phyloP scores from a whole-genome alignment of 2,888 invertebrate species.

The Brachyptera risi region DNA sequence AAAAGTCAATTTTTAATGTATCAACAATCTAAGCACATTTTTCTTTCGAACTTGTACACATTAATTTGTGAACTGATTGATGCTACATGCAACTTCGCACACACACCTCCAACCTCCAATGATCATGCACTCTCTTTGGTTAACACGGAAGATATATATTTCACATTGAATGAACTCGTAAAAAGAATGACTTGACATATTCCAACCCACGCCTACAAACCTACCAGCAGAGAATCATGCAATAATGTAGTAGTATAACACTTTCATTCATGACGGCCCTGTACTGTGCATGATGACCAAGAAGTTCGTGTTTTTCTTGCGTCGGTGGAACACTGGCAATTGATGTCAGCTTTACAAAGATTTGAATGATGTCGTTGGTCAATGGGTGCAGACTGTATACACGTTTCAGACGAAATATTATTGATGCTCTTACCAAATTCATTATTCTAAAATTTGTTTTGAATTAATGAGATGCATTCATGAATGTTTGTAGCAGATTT shows the following conservation, averaged over 20 bases:
- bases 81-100: neutral
- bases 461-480: no score
- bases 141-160: neutral
- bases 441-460: no score
- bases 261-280: neutral
- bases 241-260: neutral
- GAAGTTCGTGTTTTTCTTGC: no score
- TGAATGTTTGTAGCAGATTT: no score
- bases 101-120: neutral
- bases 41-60: neutral
- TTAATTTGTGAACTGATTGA: neutral
- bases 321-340: no score
- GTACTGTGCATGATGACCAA: neutral
- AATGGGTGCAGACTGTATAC: no score
- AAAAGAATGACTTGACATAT: slow-evolving; percentile 5
- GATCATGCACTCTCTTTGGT: neutral
- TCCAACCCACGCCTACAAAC: neutral
- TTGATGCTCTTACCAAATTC: no score
- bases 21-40: neutral
- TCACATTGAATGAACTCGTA: slow-evolving; percentile 1
- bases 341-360: no score
- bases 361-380: no score
- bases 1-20: no score
- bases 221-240: no score
- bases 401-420: no score